phyloP scores from a whole-genome alignment of 2,113 vertebrate genomes.

The Neopipo cinnamomea region DNA sequence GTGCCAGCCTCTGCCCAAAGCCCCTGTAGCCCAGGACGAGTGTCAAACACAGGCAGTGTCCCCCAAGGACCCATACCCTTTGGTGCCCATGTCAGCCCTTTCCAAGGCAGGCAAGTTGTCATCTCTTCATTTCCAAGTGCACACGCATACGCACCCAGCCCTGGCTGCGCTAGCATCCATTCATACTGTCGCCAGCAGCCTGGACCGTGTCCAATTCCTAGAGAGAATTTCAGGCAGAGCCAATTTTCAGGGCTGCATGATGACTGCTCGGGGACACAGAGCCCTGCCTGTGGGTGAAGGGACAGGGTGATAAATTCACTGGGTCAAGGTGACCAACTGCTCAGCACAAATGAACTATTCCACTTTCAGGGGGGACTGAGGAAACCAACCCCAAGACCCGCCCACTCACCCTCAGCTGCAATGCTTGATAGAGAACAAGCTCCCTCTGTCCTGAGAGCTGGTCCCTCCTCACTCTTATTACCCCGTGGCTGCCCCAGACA shows the following conservation, averaged over 20 bases:
- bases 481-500: neutral
- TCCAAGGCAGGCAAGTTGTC: neutral
- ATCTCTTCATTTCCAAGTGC: neutral
- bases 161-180: conserved; percentile 40
- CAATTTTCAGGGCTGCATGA: neutral
- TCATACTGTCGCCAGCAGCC: conserved; percentile 55
- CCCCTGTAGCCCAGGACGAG: neutral
- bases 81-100: neutral
- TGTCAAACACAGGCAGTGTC: neutral
- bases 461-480: neutral
- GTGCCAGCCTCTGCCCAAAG: neutral
- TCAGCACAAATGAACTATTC: neutral
- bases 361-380: neutral
- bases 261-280: conserved; percentile 17
- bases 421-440: neutral
- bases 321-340: neutral
- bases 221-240: conserved; percentile 51
- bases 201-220: conserved; percentile 62
- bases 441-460: conserved; percentile 1
- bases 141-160: neutral
- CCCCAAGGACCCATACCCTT: neutral
- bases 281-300: neutral
- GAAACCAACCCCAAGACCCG: neutral
- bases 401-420: neutral
- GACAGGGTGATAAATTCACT: neutral